phyloP scores from a whole-genome alignment of 2,888 invertebrate genomes.

The Nephrocerus scutellatus region DNA sequence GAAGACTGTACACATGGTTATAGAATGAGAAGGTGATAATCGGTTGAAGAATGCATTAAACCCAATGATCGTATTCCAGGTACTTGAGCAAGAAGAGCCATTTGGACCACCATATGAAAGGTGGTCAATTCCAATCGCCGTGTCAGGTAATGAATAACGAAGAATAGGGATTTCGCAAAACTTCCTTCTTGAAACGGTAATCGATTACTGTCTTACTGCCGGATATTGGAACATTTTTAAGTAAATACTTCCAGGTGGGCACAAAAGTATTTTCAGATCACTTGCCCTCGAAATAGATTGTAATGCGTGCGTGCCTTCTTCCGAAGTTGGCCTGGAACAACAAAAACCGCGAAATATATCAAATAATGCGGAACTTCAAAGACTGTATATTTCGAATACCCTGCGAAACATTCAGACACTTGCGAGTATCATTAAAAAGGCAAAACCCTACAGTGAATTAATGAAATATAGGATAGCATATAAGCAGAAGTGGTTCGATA shows the following conservation, averaged over 20 bases:
- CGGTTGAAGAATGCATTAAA: not conserved
- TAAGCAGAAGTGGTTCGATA: no score
- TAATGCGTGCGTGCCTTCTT: not conserved
- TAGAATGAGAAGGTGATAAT: not conserved
- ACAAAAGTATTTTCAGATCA: not conserved
- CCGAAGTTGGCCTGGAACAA: no score
- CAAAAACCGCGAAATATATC: not conserved
- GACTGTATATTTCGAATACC: not conserved
- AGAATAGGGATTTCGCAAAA: not conserved
- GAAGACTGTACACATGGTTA: not conserved
- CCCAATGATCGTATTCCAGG: not conserved
- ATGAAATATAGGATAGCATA: no score
- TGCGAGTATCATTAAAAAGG: not conserved
- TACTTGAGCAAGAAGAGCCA: no score
- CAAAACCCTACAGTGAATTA: no score
- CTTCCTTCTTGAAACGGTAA: not conserved
- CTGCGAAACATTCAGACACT: not conserved
- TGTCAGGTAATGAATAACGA: no score
- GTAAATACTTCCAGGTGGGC: no score
- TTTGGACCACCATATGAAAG: no score
- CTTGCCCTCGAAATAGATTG: not conserved
- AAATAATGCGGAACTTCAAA: slow-evolving; percentile 1
- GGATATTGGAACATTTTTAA: not conserved
- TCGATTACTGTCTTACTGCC: not conserved
- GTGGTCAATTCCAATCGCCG: no score